Conservation (phyloP, 2,888 invertebrate species). For the Plemyria rubiginata region DNA sequence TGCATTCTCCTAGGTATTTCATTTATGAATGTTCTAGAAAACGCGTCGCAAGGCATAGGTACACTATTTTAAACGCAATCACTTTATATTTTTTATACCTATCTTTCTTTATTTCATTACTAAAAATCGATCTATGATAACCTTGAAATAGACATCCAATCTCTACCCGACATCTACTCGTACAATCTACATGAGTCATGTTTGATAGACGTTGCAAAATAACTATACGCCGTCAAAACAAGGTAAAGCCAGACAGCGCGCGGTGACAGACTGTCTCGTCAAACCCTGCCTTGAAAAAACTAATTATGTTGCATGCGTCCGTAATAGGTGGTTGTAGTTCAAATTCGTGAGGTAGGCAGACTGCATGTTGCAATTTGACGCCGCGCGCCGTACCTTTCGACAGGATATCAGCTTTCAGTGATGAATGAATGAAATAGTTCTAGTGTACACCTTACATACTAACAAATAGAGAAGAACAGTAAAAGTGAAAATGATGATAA, state of each 20-base stretch:
- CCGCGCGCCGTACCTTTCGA: neutral
- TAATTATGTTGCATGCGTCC: neutral
- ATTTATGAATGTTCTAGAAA: too few relatives aligned
- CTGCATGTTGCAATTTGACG: neutral
- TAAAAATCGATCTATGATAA: slow-evolving; percentile 44
- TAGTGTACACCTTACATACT: too few relatives aligned
- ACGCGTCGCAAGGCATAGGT: too few relatives aligned
- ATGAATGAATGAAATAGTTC: too few relatives aligned
- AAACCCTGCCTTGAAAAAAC: neutral
- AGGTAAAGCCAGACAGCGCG: slow-evolving; percentile 42
- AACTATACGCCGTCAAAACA: slow-evolving; percentile 55
- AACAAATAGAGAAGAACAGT: too few relatives aligned
- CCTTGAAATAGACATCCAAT: slow-evolving; percentile 49
- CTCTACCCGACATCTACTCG: slow-evolving; percentile 39
- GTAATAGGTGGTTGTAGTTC: neutral
- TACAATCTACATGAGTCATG: slow-evolving; percentile 53
- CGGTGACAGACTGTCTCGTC: slow-evolving; percentile 16
- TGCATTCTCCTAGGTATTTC: too few relatives aligned
- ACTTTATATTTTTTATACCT: neutral
- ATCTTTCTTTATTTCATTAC: slow-evolving; percentile 1
- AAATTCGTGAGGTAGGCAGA: neutral
- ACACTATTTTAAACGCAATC: too few relatives aligned
- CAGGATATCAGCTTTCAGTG: neutral
- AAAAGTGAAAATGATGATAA: too few relatives aligned
- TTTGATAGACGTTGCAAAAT: slow-evolving; percentile 54